Evolutionary conservation across 2,888 invertebrate genomes (phyloP).

Genomic region (Stratiomys singularior): DNA sequence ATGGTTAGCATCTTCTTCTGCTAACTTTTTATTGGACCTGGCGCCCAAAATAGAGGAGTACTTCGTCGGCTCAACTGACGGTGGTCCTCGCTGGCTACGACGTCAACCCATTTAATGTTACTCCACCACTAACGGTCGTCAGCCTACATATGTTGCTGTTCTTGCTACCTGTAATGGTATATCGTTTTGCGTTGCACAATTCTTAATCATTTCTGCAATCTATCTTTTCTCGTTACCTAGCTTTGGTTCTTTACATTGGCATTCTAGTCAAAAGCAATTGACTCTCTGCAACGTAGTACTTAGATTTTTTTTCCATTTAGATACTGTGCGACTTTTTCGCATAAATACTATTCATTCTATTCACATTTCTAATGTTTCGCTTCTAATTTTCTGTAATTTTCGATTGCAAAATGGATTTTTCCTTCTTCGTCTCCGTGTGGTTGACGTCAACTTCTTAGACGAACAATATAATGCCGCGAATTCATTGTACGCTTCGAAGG

Average conservation of each 20-base stretch:
- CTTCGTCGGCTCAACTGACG: background rate
- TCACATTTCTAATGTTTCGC: slow-evolving; percentile 38
- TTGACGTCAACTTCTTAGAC: background rate
- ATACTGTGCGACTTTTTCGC: background rate
- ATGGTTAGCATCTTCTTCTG: background rate
- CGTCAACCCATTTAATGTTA: background rate
- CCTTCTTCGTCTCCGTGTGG: background rate
- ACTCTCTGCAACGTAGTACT: background rate
- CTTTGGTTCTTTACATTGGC: background rate
- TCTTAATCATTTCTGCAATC: slow-evolving; percentile 25
- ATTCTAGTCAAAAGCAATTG: slow-evolving; percentile 26
- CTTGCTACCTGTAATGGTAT: background rate
- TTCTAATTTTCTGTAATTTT: slow-evolving; percentile 42
- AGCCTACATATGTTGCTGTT: background rate
- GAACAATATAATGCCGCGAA: background rate
- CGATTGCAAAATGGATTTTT: slow-evolving; percentile 40
- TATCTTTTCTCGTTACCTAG: background rate
- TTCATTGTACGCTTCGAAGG: slow-evolving; percentile 25
- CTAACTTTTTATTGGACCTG: slow-evolving; percentile 11
- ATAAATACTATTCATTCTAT: slow-evolving; percentile 23
- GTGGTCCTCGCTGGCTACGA: background rate
- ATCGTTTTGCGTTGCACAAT: slow-evolving; percentile 24
- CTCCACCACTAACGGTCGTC: background rate
- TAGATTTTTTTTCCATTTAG: slow-evolving; percentile 31
- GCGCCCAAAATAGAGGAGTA: slow-evolving; percentile 18